A percentile compares a stretch with the other conserved stretches of the same genome.
Evolutionary conservation across 35 echinoderm and acorn worm species (phyloP).

Genomic region (Hemicentrotus pulcherrimus): DNA sequence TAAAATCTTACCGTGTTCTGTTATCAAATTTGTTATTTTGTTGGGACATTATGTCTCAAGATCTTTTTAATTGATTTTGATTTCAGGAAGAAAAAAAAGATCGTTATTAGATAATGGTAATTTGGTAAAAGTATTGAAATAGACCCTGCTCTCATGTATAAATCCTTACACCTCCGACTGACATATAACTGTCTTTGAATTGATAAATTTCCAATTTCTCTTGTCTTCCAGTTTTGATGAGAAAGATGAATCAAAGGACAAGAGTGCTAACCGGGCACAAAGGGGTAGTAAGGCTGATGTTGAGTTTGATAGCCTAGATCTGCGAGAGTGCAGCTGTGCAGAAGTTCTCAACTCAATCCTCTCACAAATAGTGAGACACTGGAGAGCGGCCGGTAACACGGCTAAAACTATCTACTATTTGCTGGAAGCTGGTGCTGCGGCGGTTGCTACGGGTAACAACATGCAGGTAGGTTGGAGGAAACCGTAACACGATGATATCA

Average conservation of each 20-base stretch:
- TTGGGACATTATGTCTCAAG: too few species aligned
- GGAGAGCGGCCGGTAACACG: conserved; percentile 86
- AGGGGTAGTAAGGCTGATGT: not conserved
- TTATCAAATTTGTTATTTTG: too few species aligned
- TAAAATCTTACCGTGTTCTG: too few species aligned
- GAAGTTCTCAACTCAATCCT: conserved; percentile 81
- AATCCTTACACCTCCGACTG: too few species aligned
- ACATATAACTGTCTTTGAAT: not conserved
- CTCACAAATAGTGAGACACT: conserved; percentile 91
- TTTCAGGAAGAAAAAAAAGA: too few species aligned
- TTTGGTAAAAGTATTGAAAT: too few species aligned
- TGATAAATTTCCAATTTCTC: not conserved
- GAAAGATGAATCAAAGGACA: conserved; percentile 15
- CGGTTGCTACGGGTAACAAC: conserved; percentile 85
- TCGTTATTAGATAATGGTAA: too few species aligned
- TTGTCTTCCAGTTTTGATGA: not conserved
- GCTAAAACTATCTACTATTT: conserved; percentile 82
- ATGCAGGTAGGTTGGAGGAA: conserved; percentile 70
- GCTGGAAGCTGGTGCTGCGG: conserved; percentile 85
- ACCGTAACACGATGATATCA: too few species aligned
- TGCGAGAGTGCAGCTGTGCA: conserved; percentile 86
- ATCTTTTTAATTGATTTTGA: too few species aligned
- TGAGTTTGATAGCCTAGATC: conserved; percentile 74
- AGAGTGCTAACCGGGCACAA: not conserved
- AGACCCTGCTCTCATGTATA: too few species aligned